phyloP scores from a whole-genome alignment of 2,113 vertebrate species.

The Polyodon spathula region DNA sequence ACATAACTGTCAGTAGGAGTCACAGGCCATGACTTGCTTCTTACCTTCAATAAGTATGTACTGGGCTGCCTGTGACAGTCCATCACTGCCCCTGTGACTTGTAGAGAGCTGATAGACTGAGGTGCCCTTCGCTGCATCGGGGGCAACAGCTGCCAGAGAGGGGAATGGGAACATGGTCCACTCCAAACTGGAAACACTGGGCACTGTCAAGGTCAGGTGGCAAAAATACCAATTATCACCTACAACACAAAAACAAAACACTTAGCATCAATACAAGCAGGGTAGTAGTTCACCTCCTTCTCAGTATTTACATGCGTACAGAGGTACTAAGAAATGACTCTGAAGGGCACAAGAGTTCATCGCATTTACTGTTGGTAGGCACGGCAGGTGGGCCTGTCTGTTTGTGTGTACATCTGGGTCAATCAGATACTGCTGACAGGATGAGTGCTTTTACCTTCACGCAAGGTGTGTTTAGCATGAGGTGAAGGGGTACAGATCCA shows the following conservation, averaged over 20 bases:
- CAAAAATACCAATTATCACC: constrained; percentile 75
- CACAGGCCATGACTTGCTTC: constrained; percentile 3
- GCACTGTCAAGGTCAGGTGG: constrained; percentile 56
- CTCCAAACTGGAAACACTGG: constrained; percentile 57
- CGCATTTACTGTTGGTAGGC: too few relatives aligned
- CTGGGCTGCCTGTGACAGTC: constrained; percentile 36
- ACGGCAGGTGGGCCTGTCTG: too few relatives aligned
- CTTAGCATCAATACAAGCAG: too few relatives aligned
- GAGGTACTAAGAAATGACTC: too few relatives aligned
- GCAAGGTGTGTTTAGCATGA: too few relatives aligned
- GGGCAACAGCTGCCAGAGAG: constrained; percentile 60
- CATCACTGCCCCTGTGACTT: constrained; percentile 28
- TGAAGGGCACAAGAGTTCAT: too few relatives aligned
- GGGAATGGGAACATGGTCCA: constrained; percentile 78
- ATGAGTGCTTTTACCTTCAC: too few relatives aligned
- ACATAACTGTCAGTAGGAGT: background rate
- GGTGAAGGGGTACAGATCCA: too few relatives aligned
- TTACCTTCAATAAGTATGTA: constrained; percentile 67
- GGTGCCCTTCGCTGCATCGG: constrained; percentile 54
- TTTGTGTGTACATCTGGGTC: too few relatives aligned
- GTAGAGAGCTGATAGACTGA: constrained; percentile 59
- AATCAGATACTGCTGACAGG: too few relatives aligned
- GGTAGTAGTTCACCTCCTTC: too few relatives aligned
- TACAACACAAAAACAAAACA: constrained; percentile 30
- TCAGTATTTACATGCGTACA: too few relatives aligned